Conservation (phyloP, 2,888 invertebrate genomes). For the Diploptera punctata region DNA sequence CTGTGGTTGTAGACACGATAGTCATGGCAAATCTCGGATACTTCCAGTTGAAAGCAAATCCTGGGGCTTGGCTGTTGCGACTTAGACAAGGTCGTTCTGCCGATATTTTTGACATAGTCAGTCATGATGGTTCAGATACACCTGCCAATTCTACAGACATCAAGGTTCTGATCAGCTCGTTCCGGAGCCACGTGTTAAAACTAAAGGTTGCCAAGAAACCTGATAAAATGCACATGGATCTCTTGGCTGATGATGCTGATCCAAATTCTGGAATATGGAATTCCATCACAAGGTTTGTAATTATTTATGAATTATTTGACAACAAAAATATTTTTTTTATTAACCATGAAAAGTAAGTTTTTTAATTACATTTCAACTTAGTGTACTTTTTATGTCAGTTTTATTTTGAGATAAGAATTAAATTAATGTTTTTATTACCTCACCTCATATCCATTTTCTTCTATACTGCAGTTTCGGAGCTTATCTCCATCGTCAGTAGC, state of each 20-base stretch:
- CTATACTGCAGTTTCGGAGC: too few species aligned
- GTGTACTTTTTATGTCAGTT: too few species aligned
- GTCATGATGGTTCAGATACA: constrained; percentile 80
- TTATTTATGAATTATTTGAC: too few species aligned
- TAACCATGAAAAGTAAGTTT: too few species aligned
- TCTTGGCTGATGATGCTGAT: constrained; percentile 75
- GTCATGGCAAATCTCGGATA: constrained; percentile 99
- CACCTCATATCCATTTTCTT: too few species aligned
- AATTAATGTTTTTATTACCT: too few species aligned
- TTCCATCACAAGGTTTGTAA: constrained; percentile 94
- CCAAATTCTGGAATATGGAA: constrained; percentile 84
- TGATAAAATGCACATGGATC: constrained; percentile 84
- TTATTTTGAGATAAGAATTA: too few species aligned
- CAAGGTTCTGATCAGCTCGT: constrained; percentile 79
- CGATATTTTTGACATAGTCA: constrained; percentile 92
- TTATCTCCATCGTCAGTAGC: too few species aligned
- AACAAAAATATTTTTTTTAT: too few species aligned
- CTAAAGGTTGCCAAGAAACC: constrained; percentile 90
- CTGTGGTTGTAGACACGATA: constrained; percentile 91
- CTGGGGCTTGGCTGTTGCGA: constrained; percentile 92
- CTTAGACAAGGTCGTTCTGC: constrained; percentile 92
- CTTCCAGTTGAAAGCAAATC: constrained; percentile 97
- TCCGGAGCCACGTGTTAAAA: constrained; percentile 91
- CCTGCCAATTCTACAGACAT: constrained; percentile 73
- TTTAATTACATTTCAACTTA: too few species aligned